Base-by-base conservation (phyloP, 2,888 invertebrate species). In the Spilosoma lubricipeda region DNA sequence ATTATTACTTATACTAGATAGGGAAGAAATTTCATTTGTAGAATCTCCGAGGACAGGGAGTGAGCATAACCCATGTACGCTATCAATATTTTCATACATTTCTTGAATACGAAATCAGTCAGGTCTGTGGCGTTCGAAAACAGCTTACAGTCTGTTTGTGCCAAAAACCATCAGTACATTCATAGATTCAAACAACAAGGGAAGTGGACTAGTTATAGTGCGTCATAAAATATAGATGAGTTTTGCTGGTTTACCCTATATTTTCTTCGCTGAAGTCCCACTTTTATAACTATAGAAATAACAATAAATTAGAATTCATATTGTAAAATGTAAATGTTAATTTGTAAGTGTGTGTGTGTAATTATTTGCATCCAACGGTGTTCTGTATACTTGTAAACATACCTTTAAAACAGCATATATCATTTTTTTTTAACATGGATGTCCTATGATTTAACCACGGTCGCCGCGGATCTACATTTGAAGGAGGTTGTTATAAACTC, bases 51-150 rank as follows among this genome's bases (percentile, higher is more conserved):
- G 20, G 78, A 74, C 74, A 84, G 77, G 75, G 75, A 75, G 71
- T 9, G 45, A 13, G 74, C 82, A 86, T 82, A 82, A 86, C 87
- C 85, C 88, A 23, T n/a, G 23, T 56, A 23, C 52, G 85, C 82
- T 84, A 85, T 84, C 80, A 83, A 74, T 77, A 68, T 68, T 64
- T 73, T 27, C 63, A 74, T 70, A 81, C 82, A 85, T 72, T 81
- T 86, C 78, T 80, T 85, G 87, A 88, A 89, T 90, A 88, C 84
- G 81, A 86, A 87, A 89, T 89, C 85, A 87, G 84, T 74, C 83
- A 84, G 85, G 84, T 86, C 86, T 79, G 77, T 79, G 78, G 83
- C 76, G 80, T 74, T 83, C 79, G 81, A 82, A 81, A 84, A 80
- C 83, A 76, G 30, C n/a, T 59, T 27, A 3, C 75, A 79, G 80